A percentile compares a stretch with the other conserved stretches of the same genome.
Conservation (phyloP, 2,797 vertebrate species). For the Discoglossus pictus region DNA sequence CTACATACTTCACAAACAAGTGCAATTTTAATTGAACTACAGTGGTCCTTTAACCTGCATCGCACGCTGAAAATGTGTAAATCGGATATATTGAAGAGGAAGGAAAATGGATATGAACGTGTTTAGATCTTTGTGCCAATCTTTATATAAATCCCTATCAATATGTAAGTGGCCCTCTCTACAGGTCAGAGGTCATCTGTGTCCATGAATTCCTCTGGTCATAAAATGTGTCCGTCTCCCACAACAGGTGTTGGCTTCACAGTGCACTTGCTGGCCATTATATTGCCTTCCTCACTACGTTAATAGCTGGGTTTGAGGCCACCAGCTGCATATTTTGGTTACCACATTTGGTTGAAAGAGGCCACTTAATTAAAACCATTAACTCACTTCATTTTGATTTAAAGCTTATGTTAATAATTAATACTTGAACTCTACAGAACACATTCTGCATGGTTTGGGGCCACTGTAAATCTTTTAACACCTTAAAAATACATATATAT, state of each 20-base stretch:
- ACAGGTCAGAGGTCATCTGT: conserved; percentile 21
- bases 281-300: not conserved
- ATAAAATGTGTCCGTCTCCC: conserved; percentile 29
- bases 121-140: too few relatives aligned
- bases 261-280: conserved; percentile 6
- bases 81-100: too few relatives aligned
- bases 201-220: conserved; percentile 14
- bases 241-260: conserved; percentile 31
- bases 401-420: conserved; percentile 31
- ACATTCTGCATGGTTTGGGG: not conserved
- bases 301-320: too few relatives aligned
- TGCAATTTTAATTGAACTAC: too few relatives aligned
- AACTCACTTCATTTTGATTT: conserved; percentile 22
- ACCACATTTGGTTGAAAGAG: not conserved
- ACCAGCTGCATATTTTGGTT: too few relatives aligned
- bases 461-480: conserved; percentile 21
- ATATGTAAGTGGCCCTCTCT: not conserved
- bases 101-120: too few relatives aligned
- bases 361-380: conserved; percentile 23
- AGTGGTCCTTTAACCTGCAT: too few relatives aligned
- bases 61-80: too few relatives aligned
- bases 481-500: conserved; percentile 13
- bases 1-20: too few relatives aligned
- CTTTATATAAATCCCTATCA: conserved; percentile 26
- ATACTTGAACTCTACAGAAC: conserved; percentile 2